A percentile compares a stretch with the other conserved stretches of the same genome.
These are phyloP conservation scores for Drosophila setifemur DNA, from an alignment of 1,140 invertebrate genomes.

Conservation along the genomic window DNA sequence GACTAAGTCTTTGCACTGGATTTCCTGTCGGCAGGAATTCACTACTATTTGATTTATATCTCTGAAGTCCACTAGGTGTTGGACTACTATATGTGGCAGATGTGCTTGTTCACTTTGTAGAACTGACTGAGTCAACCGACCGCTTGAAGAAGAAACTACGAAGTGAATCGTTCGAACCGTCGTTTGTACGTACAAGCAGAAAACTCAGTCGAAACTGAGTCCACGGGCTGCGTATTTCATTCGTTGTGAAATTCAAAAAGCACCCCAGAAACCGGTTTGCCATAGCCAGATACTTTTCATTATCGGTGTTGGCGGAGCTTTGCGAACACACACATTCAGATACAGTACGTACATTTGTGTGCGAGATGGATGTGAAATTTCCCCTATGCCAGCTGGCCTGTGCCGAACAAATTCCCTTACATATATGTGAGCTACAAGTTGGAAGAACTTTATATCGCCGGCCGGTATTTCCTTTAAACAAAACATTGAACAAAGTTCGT, in stretches of 20 bases:
- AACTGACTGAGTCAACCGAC: constrained; percentile 58
- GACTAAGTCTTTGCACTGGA: constrained; percentile 7
- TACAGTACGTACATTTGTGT: constrained; percentile 4
- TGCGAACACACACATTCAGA: neutral
- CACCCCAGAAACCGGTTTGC: constrained; percentile 59
- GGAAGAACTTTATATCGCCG: constrained; percentile 16
- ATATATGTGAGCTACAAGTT: constrained; percentile 22
- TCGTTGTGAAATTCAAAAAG: constrained; percentile 81
- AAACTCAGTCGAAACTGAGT: constrained; percentile 34
- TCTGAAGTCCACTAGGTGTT: neutral
- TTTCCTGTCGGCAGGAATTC: constrained; percentile 25
- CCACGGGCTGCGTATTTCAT: constrained; percentile 57
- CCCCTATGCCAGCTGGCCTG: constrained; percentile 10
- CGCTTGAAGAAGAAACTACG: constrained; percentile 53
- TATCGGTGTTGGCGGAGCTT: constrained; percentile 43
- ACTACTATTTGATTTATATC: constrained; percentile 7
- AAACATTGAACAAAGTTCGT: no score
- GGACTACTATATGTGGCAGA: neutral
- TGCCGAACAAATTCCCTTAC: constrained; percentile 21
- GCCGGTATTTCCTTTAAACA: constrained; percentile 32
- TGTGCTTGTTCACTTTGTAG: constrained; percentile 33
- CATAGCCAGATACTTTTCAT: constrained; percentile 50
- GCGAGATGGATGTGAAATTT: constrained; percentile 9
- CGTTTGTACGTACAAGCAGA: neutral
- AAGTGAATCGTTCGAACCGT: constrained; percentile 24